Percentiles rank a stretch among this genome's conserved stretches.
phyloP scores from a whole-genome alignment of 2,113 vertebrate genomes.

The Aplodontia rufa region DNA sequence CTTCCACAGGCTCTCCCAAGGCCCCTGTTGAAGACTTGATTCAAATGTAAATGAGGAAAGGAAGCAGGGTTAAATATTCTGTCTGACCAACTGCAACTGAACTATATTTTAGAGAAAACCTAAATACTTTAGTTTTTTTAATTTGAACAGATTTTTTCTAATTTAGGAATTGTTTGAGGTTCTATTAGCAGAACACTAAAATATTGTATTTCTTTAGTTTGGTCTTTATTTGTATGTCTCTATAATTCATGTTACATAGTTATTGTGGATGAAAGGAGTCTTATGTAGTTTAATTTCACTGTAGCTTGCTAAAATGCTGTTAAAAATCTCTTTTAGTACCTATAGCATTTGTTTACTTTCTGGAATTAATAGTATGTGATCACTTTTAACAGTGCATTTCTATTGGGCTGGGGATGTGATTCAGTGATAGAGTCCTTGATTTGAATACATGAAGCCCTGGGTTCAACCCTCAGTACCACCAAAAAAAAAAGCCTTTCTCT shows the following conservation, averaged over 20 bases:
- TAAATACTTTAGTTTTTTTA: conserved; percentile 2
- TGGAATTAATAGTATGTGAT: not conserved
- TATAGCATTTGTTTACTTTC: conserved; percentile 33
- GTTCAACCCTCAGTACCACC: no score
- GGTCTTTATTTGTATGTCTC: conserved; percentile 18
- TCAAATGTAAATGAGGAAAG: not conserved
- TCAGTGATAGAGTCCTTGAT: no score
- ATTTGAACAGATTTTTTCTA: not conserved
- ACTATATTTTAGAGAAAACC: not conserved
- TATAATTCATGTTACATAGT: not conserved
- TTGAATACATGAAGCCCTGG: no score
- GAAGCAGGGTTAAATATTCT: not conserved
- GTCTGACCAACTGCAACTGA: not conserved
- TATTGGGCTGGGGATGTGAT: no score
- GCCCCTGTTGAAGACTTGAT: not conserved
- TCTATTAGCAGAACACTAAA: not conserved
- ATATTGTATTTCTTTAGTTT: not conserved
- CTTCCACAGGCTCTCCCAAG: no score
- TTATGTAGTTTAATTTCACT: not conserved
- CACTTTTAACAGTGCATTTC: not conserved
- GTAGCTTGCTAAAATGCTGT: not conserved
- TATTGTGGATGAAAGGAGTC: not conserved
- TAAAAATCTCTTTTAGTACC: conserved; percentile 1
- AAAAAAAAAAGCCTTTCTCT: no score
- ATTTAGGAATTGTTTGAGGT: not conserved